Conservation (phyloP, 2,888 invertebrate genomes). For the Cryptus viduatorius region DNA sequence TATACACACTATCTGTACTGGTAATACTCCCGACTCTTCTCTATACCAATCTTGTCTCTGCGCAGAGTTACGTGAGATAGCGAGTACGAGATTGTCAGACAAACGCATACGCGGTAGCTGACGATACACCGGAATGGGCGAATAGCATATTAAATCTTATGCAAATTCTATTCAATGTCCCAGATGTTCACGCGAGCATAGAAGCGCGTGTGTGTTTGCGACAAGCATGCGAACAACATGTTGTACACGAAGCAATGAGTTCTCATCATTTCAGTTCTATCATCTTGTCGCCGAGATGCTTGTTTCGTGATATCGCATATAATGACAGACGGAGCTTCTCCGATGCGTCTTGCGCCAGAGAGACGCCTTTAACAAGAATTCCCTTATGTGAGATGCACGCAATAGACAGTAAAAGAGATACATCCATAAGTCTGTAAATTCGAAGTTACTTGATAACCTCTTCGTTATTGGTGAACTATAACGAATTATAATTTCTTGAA, state of each 20-base stretch:
- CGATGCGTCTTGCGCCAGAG: not conserved
- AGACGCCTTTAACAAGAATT: not conserved
- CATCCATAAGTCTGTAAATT: too few relatives aligned
- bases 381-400: too few relatives aligned
- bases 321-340: not conserved
- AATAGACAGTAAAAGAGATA: too few relatives aligned
- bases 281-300: constrained; percentile 33
- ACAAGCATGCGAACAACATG: constrained; percentile 5
- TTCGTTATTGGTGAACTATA: not conserved
- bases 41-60: not conserved
- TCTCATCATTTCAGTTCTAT: constrained; percentile 19
- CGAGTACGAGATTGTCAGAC: not conserved
- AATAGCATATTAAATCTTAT: constrained; percentile 69
- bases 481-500: not conserved
- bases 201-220: constrained; percentile 38
- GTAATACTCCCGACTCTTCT: not conserved
- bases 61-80: not conserved
- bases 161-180: constrained; percentile 68
- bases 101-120: not conserved
- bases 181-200: constrained; percentile 71
- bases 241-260: constrained; percentile 34
- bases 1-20: not conserved
- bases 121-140: constrained; percentile 45
- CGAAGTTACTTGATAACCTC: too few relatives aligned
- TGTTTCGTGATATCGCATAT: constrained; percentile 26